Evolutionary conservation across 2,888 invertebrate genomes (phyloP).

Genomic region (Leistus spinibarbis): DNA sequence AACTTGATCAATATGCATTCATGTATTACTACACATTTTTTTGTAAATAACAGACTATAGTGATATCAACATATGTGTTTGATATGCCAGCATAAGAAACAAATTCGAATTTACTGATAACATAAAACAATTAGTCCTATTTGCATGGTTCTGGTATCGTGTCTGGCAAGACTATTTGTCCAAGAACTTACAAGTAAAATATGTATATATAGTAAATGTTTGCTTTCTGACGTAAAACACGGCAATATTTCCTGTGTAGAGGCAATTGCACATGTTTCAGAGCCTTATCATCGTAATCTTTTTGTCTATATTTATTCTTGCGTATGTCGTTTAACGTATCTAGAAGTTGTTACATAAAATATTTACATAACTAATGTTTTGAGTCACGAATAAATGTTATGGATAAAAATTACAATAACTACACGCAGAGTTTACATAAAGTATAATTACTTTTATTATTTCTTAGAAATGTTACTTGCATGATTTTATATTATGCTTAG

Average conservation of each 20-base stretch:
- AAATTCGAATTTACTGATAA: neutral
- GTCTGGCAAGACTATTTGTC: neutral
- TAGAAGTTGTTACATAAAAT: neutral
- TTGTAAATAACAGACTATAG: too few species aligned
- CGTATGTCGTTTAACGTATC: neutral
- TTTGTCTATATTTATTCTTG: neutral
- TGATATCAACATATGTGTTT: too few species aligned
- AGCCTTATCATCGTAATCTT: neutral
- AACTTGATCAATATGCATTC: too few species aligned
- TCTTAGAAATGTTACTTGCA: too few species aligned
- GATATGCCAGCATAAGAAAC: neutral
- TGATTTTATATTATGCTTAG: too few species aligned
- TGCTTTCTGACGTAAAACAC: neutral
- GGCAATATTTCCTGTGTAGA: neutral
- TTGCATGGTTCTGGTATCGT: neutral
- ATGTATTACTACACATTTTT: too few species aligned
- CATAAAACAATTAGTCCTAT: neutral
- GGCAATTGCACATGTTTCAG: neutral
- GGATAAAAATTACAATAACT: neutral
- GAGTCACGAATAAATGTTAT: neutral
- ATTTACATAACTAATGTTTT: constrained; percentile 3
- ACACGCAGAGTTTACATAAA: neutral
- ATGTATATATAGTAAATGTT: neutral
- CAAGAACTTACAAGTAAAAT: neutral
- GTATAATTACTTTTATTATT: too few species aligned